Evolutionary conservation across 2,797 vertebrate species (phyloP), one percentile per base, ranked within the genome.

Genomic region (Pseudochaenichthys georgianus): DNA sequence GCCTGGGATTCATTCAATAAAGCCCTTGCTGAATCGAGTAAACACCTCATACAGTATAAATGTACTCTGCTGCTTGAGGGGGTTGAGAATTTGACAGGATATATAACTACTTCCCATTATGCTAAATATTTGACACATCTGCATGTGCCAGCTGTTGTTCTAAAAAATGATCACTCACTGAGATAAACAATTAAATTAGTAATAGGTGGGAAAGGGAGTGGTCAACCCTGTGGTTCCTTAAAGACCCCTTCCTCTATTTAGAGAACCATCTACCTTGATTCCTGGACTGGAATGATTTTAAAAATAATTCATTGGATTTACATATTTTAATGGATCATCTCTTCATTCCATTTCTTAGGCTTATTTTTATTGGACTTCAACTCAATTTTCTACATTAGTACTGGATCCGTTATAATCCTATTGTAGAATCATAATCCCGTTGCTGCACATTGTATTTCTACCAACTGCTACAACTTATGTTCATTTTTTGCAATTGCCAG

Each of bases 1-100:
- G 70, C 66, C 69, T 41, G 68, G 68, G 72, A 64, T 80, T 84
- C 70, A 81, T 83, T 78, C 62, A 83, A 48, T 69, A 77, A 86
- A 70, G 76, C 73, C 70, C 45, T 46, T 57, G 60, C 62, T 81
- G 74, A 78, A 76, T 28, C 73, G 75, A 75, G 53, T 61, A 81
- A 84, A 84, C 67, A 67, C 46, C 46, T 78, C 58, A 74, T 73
- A 45, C 63, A 53, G 55, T 76, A 75, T 73, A 70, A 71, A 77
- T 83, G 45, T 70, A 80, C 47, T 73, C 28, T 57, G 53, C 53
- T 74, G 80, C 77, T 70, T 45, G 9, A 72, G 58, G 23, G 65
- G 28, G 54, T 28, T 11, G n/a, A 42, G 19, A 80, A 41, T 58
- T 54, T 76, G 62, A 75, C 43, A 76, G 63, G 66, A 78, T 77